These are phyloP conservation scores for Sternarchorhynchus goeldii DNA, from an alignment of 2,797 vertebrate genomes.

Conservation along the genomic window DNA sequence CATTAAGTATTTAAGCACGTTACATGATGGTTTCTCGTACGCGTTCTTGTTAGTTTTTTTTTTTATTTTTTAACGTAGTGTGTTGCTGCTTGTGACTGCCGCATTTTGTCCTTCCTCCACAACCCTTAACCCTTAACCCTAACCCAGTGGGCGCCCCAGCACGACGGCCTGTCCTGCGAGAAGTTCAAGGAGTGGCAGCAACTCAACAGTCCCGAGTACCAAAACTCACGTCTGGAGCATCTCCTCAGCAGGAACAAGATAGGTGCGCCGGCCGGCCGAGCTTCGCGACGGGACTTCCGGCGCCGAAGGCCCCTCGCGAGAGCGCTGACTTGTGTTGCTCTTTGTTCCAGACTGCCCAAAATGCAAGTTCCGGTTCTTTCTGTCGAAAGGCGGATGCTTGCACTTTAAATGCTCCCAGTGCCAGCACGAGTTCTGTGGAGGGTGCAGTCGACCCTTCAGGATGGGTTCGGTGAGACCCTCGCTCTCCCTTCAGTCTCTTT, in stretches of 20 bases:
- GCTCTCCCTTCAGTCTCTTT: background rate
- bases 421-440: slow-evolving; percentile 77
- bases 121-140: slow-evolving; percentile 3
- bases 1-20: background rate
- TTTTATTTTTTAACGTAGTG: background rate
- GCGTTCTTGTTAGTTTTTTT: background rate
- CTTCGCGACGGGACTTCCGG: too few relatives aligned
- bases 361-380: slow-evolving; percentile 72
- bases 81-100: background rate
- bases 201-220: slow-evolving; percentile 65
- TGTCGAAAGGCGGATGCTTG: slow-evolving; percentile 79
- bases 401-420: slow-evolving; percentile 81
- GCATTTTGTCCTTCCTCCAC: background rate
- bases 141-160: slow-evolving; percentile 66
- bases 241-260: slow-evolving; percentile 67
- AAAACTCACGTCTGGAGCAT: slow-evolving; percentile 53
- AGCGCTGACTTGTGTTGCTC: background rate
- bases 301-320: too few relatives aligned
- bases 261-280: slow-evolving; percentile 56
- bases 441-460: slow-evolving; percentile 71
- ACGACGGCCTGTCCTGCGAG: slow-evolving; percentile 72
- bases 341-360: slow-evolving; percentile 70
- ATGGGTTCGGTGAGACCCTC: slow-evolving; percentile 66
- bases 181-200: slow-evolving; percentile 71
- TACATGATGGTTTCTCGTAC: too few relatives aligned